Evolutionary conservation across 2,888 invertebrate species (phyloP).

Genomic region (Zhuqinia jingwanae): DNA sequence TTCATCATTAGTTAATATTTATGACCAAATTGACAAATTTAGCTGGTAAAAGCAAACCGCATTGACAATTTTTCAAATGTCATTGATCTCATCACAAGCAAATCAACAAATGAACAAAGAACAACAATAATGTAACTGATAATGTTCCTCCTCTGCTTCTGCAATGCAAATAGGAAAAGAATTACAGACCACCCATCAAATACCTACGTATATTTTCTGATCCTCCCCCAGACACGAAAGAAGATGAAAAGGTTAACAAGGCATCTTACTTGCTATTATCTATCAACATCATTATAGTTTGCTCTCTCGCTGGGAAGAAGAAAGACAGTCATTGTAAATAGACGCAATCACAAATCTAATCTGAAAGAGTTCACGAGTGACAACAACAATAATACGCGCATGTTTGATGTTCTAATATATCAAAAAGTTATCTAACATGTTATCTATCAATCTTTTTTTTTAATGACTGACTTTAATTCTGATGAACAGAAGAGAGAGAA

Average conservation of each 20-base stretch:
- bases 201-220: background rate
- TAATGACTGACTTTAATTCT: background rate
- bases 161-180: background rate
- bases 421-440: slow-evolving; percentile 43
- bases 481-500: background rate
- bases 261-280: too few species aligned
- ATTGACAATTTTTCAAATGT: slow-evolving; percentile 1
- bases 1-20: too few species aligned
- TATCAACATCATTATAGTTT: background rate
- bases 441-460: slow-evolving; percentile 24
- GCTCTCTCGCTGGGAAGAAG: background rate
- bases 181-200: slow-evolving; percentile 24
- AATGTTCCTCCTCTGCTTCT: too few species aligned
- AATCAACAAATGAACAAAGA: background rate
- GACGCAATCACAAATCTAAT: background rate
- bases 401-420: background rate
- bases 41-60: too few species aligned
- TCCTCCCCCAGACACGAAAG: background rate
- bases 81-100: slow-evolving; percentile 13
- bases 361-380: background rate
- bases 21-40: too few species aligned
- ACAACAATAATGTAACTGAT: too few species aligned
- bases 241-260: background rate
- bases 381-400: background rate
- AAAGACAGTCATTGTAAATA: too few species aligned